Base-by-base conservation (phyloP, 2,797 vertebrate genomes). In the Coregonus ussuriensis region DNA sequence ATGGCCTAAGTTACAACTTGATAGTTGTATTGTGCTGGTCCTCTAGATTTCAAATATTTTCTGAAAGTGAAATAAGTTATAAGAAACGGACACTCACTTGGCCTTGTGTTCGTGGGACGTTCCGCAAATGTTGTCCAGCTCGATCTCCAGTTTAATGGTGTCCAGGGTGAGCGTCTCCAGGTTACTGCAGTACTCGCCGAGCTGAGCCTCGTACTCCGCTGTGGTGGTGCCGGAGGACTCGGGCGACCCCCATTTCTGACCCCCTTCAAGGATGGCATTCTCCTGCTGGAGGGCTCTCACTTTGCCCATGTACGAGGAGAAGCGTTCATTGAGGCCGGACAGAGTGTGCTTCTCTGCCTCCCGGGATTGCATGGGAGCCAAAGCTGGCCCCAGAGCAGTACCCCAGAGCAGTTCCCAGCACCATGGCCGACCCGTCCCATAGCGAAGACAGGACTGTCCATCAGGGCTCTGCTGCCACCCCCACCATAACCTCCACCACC, bases 41-140 rank as follows among this genome's bases (percentile, higher is more conserved):
- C 37, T 41, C 37, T 41, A 41, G 37, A 41, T 41, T 37, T 37
- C 35, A 37, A 37, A 37, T 37, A 7, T 41, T 41, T 41, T 41
- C 37, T 41, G 37, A 41, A 41, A 41, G 37, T 7, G 37, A 41
- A 41, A 41, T 41, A 6, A 41, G 37, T 41, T 41, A 7, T 41
- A 41, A 41, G 37, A 41, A 41, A 41, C 37, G 18, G 16, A 56
- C 56, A 62, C 91, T 76, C 75, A 93, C 91, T 93, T 92, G 53
- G 90, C 89, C 72, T 89, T 92, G 9, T 92, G 74, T 65, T 93
- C 91, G 63, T 93, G 90, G 70, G 91, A 88, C 0, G 87, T 79
- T 33, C 86, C 91, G 16, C 91, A 84, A 18, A 93, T 79, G 72
- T 93, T 91, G 79, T 93, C 91, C 15, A 93, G 79, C 76, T 93